Evolutionary conservation across 2,797 vertebrate genomes (phyloP), one percentile per base, ranked within the genome.

Genomic region (Tarsius wallacei): DNA sequence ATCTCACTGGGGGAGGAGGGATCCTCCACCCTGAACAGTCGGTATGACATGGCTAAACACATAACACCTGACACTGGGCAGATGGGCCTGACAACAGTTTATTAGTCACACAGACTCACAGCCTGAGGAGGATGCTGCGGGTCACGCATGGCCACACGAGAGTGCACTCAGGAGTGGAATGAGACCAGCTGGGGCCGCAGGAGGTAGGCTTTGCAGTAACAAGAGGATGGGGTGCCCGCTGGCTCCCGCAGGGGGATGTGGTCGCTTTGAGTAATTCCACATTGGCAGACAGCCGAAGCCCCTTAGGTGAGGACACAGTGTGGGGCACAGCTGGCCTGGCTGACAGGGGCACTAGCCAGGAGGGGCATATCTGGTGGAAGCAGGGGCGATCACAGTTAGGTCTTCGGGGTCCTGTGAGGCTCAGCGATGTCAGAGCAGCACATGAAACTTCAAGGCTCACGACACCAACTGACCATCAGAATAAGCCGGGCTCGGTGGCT

Each of bases 131-230:
- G 24, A 2, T 13, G 7, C 33, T 68, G 16, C 7, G 1, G 17
- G 33, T 66, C 13, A 0, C 1, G 7, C 1, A 0, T 28, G 78
- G 36, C 33, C n/a, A 21, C 24, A 0, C 0, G 19, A 13, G 13
- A 7, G 22, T 12, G 17, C 11, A 2, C 21, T 49, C 2, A 0
- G 19, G 22, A 13, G 28, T 63, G 5, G 26, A 47, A 26, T 0
- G 36, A 42, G 17, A 42, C n/a, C 47, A 26, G 33, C 1, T 4
- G 33, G 24, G 10, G 8, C 24, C 19, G 14, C 6, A 4, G 80
- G 51, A 71, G 64, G 47, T 14, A n/a, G 59, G 19, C 33, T 74
- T 57, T 63, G 13, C 7, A 10, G 64, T 7, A 19, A 49, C 5
- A 10, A 70, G 76, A 24, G 8, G 64, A 2, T 9, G 6, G 42